Conservation (phyloP, 2,797 vertebrate species). For the Silurus aristotelis region DNA sequence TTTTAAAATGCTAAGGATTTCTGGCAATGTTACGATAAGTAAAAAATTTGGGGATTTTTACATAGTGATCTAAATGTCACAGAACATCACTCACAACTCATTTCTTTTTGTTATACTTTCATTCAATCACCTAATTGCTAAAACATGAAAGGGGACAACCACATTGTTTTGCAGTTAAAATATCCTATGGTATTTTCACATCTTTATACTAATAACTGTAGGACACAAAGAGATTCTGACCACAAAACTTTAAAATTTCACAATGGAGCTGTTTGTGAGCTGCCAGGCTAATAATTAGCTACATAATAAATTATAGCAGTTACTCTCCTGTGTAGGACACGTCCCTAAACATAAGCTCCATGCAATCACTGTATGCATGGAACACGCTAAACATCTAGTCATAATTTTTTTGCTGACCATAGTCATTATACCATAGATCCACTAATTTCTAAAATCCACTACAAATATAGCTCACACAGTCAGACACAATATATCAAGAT, state of each 20-base stretch:
- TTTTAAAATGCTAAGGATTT: background rate
- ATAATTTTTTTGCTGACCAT: background rate
- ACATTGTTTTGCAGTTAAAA: background rate
- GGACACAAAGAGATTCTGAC: background rate
- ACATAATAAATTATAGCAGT: background rate
- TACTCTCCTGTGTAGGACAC: background rate
- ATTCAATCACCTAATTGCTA: background rate
- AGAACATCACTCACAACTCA: background rate
- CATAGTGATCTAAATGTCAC: background rate
- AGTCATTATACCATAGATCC: background rate
- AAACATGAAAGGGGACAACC: background rate
- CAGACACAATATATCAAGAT: background rate
- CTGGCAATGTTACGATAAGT: background rate
- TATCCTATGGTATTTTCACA: background rate
- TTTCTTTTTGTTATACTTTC: background rate
- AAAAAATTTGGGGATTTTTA: background rate
- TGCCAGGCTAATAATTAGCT: slow-evolving; percentile 1
- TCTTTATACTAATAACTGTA: background rate
- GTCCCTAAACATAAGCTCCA: too few species aligned
- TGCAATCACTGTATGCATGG: background rate
- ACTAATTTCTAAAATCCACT: background rate
- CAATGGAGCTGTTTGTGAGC: background rate
- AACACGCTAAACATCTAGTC: background rate
- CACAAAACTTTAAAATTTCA: background rate
- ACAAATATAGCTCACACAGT: background rate